phyloP scores from a whole-genome alignment of 2,797 vertebrate genomes.

The Phoeniculus purpureus region DNA sequence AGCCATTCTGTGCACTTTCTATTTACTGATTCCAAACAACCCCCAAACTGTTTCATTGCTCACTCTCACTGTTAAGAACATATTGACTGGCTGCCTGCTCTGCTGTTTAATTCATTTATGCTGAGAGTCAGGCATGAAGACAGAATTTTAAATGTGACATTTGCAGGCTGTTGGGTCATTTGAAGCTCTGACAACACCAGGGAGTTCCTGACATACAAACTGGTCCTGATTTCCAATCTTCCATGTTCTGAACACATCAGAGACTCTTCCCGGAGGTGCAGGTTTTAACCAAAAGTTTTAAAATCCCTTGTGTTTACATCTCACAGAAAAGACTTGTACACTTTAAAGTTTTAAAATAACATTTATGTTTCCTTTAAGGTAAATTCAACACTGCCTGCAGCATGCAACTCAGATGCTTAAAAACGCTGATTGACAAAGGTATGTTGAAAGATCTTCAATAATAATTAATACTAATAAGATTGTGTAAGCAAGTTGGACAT shows the following conservation, averaged over 20 bases:
- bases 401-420: slow-evolving; percentile 18
- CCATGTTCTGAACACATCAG: slow-evolving; percentile 72
- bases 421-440: slow-evolving; percentile 33
- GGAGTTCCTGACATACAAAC: slow-evolving; percentile 80
- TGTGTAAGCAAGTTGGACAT: slow-evolving; percentile 10
- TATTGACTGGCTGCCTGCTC: slow-evolving; percentile 81
- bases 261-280: slow-evolving; percentile 50
- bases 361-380: slow-evolving; percentile 59
- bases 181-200: slow-evolving; percentile 76
- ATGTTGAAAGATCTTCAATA: slow-evolving; percentile 40
- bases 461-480: slow-evolving; percentile 55
- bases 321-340: slow-evolving; percentile 32
- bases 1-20: slow-evolving; percentile 63
- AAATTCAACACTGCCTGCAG: slow-evolving; percentile 51
- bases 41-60: slow-evolving; percentile 74
- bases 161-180: slow-evolving; percentile 81
- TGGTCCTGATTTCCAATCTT: slow-evolving; percentile 75
- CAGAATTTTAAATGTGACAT: slow-evolving; percentile 85
- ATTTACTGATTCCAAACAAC: slow-evolving; percentile 79
- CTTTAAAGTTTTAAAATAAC: slow-evolving; percentile 66
- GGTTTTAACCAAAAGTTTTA: slow-evolving; percentile 64
- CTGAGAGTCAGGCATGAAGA: slow-evolving; percentile 78
- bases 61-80: slow-evolving; percentile 76
- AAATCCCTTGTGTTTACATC: slow-evolving; percentile 55
- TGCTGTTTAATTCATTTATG: slow-evolving; percentile 84